Percentiles rank a stretch among this genome's conserved stretches.
Conservation (phyloP, 2,113 vertebrate species). For the Cranoglanis bouderius region DNA sequence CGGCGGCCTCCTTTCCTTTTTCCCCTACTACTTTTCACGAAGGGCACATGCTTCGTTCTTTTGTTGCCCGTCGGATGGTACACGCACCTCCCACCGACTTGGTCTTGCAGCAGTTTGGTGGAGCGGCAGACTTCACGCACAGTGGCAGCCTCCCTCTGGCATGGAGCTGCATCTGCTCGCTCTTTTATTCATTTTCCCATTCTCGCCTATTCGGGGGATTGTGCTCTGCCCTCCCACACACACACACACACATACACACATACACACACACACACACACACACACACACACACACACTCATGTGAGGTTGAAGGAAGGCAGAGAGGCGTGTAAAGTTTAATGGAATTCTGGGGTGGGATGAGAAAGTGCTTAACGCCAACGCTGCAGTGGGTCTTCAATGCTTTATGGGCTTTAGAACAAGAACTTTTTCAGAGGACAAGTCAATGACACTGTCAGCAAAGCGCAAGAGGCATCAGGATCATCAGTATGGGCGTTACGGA, state of each 20-base stretch:
- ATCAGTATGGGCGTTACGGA: not conserved
- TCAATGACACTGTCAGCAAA: conserved; percentile 41
- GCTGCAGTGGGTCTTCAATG: conserved; percentile 60
- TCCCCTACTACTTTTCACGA: conserved; percentile 78
- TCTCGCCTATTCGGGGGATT: conserved; percentile 79
- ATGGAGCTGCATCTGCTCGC: conserved; percentile 98
- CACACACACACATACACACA: conserved; percentile 64
- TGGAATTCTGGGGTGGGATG: conserved; percentile 64
- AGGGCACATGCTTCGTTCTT: conserved; percentile 92
- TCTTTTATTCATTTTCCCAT: conserved; percentile 99
- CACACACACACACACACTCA: conserved; percentile 51
- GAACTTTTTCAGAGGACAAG: conserved; percentile 44
- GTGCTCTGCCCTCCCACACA: conserved; percentile 71
- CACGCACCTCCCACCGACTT: conserved; percentile 97
- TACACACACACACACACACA: conserved; percentile 61
- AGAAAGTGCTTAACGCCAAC: conserved; percentile 62
- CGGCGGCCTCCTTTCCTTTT: conserved; percentile 78
- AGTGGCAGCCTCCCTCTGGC: conserved; percentile 90
- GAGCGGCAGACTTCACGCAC: conserved; percentile 95
- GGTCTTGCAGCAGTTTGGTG: conserved; percentile 99
- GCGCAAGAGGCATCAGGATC: not conserved
- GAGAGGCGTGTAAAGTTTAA: conserved; percentile 71
- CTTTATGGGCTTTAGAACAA: conserved; percentile 30
- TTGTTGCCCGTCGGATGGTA: conserved; percentile 98
- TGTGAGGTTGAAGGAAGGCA: conserved; percentile 55